Percentiles rank a stretch among this genome's conserved stretches.
Conservation (phyloP, 2,113 vertebrate genomes). For the Tyto alba region DNA sequence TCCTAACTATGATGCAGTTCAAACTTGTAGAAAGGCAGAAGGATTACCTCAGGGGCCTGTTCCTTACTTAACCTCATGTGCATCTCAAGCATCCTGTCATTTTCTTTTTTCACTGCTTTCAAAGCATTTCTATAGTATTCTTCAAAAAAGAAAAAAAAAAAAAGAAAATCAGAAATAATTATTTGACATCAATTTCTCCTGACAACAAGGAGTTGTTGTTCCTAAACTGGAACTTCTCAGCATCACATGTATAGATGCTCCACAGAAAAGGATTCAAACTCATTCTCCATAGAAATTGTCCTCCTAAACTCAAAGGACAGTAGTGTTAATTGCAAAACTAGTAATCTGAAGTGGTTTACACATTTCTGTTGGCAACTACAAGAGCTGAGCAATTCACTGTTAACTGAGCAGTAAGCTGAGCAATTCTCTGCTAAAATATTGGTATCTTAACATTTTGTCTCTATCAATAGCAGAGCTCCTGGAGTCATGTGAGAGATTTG, state of each 20-base stretch:
- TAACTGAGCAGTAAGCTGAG: background rate
- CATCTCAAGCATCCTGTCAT: constrained; percentile 52
- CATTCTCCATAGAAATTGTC: background rate
- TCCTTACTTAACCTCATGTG: constrained; percentile 65
- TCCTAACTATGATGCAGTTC: background rate
- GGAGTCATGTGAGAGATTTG: background rate
- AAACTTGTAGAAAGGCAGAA: background rate
- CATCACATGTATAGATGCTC: background rate
- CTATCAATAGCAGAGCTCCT: background rate
- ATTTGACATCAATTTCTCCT: background rate
- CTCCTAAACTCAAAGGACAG: background rate
- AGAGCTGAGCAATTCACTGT: background rate
- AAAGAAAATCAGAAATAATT: background rate
- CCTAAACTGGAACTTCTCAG: background rate
- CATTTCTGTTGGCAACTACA: background rate
- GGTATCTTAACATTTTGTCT: background rate
- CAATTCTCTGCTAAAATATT: background rate
- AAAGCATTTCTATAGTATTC: constrained; percentile 68
- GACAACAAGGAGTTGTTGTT: background rate
- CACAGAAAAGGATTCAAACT: background rate
- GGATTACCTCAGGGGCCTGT: constrained; percentile 73
- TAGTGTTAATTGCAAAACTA: background rate
- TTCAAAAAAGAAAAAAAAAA: background rate
- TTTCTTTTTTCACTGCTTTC: constrained; percentile 60
- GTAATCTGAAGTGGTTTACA: background rate